These are phyloP conservation scores for Smithornis capensis DNA, from an alignment of 2,113 vertebrate genomes.

Conservation along the genomic window DNA sequence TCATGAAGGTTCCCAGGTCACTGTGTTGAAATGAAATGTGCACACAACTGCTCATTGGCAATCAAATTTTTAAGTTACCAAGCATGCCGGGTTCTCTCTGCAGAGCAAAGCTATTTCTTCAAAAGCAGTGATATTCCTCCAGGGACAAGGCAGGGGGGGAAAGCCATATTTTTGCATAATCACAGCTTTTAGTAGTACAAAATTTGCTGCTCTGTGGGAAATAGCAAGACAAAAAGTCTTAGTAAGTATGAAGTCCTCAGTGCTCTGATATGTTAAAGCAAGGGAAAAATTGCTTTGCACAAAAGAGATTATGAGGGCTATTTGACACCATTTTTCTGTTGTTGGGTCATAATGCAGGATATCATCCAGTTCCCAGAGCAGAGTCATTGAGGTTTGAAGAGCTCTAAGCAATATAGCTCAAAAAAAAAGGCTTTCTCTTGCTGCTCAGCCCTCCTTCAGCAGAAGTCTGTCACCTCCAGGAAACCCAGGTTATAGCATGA, in stretches of 20 bases:
- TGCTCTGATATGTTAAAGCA: not conserved
- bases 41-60: not conserved
- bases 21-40: not conserved
- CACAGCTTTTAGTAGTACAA: not conserved
- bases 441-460: not conserved
- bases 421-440: not conserved
- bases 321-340: not conserved
- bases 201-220: slow-evolving; percentile 11
- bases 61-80: not conserved
- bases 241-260: not conserved
- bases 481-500: not conserved
- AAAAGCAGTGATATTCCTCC: not conserved
- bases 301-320: not conserved
- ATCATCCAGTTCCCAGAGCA: not conserved
- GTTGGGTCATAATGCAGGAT: not conserved
- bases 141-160: not conserved
- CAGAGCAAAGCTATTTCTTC: not conserved
- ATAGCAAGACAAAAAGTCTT: not conserved
- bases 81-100: not conserved
- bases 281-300: not conserved
- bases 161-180: slow-evolving; percentile 22
- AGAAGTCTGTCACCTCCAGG: not conserved
- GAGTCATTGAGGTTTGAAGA: not conserved
- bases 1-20: not conserved
- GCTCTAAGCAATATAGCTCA: not conserved